A percentile compares a stretch with the other conserved stretches of the same genome.
phyloP scores from a whole-genome alignment of 2,113 vertebrate genomes.

The Myrmecobius fasciatus region DNA sequence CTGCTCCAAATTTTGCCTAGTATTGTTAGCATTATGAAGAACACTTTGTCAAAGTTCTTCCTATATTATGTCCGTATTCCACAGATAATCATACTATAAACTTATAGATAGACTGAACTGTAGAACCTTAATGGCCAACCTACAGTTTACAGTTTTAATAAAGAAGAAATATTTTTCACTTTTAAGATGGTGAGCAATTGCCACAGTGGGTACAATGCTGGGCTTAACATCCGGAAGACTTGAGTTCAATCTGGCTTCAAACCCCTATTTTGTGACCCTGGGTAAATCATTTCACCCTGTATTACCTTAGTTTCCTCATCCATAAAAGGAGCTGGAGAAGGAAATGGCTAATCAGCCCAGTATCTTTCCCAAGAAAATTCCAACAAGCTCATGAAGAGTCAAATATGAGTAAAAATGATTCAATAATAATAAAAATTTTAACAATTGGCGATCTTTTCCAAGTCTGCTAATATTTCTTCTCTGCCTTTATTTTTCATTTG shows the following conservation, averaged over 20 bases:
- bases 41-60: constrained; percentile 29
- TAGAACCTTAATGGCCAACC: too few species aligned
- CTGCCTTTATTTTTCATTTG: background rate
- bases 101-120: too few species aligned
- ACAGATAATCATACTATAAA: background rate
- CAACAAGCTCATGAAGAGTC: background rate
- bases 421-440: background rate
- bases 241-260: background rate
- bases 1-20: constrained; percentile 30
- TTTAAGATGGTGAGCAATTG: background rate
- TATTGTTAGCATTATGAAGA: background rate
- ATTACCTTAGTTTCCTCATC: too few species aligned
- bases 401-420: background rate
- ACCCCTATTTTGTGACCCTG: background rate
- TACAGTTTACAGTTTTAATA: background rate
- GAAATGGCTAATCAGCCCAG: background rate
- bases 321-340: background rate
- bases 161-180: constrained; percentile 12
- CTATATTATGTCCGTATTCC: background rate
- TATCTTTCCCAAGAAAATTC: background rate
- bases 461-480: background rate
- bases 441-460: background rate
- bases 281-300: background rate
- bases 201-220: background rate
- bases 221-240: background rate